These are phyloP conservation scores for Solea solea DNA, from an alignment of 2,113 vertebrate genomes.

Conservation along the genomic window DNA sequence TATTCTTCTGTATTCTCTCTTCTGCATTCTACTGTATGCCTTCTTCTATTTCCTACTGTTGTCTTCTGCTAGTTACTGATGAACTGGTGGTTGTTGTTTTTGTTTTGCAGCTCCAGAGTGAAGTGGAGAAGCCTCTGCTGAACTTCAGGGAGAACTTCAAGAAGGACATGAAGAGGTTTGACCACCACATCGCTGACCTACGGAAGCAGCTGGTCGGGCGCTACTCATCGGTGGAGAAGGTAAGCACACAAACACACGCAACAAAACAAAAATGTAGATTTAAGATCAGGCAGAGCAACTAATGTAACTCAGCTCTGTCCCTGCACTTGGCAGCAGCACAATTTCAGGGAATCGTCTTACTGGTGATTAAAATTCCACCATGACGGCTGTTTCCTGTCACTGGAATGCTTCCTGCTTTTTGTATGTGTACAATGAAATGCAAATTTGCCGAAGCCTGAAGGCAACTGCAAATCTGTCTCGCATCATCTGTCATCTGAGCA, in stretches of 20 bases:
- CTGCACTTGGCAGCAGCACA: constrained; percentile 21
- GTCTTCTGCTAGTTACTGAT: too few species aligned
- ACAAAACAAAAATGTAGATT: not conserved
- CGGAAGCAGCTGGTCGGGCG: constrained; percentile 94
- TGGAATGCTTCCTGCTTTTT: constrained; percentile 43
- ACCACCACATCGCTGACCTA: constrained; percentile 94
- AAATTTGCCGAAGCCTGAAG: constrained; percentile 37
- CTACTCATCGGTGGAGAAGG: constrained; percentile 92
- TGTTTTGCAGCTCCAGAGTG: constrained; percentile 89
- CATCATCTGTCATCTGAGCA: constrained; percentile 41
- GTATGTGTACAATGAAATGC: constrained; percentile 41
- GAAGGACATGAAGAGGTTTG: constrained; percentile 98
- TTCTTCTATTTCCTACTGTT: too few species aligned
- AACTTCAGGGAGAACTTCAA: constrained; percentile 97
- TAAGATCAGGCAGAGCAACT: not conserved
- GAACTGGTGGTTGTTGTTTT: not conserved
- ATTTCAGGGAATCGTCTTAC: constrained; percentile 45
- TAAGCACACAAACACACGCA: constrained; percentile 45
- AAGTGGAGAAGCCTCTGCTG: constrained; percentile 96
- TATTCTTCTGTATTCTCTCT: too few species aligned
- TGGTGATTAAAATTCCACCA: constrained; percentile 60
- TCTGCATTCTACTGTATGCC: too few species aligned
- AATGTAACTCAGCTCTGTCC: not conserved
- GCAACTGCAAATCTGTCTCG: constrained; percentile 32
- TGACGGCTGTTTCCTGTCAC: constrained; percentile 43